Evolutionary conservation across 2,113 vertebrate species (phyloP).

Genomic region (Gymnocephalus cernua): DNA sequence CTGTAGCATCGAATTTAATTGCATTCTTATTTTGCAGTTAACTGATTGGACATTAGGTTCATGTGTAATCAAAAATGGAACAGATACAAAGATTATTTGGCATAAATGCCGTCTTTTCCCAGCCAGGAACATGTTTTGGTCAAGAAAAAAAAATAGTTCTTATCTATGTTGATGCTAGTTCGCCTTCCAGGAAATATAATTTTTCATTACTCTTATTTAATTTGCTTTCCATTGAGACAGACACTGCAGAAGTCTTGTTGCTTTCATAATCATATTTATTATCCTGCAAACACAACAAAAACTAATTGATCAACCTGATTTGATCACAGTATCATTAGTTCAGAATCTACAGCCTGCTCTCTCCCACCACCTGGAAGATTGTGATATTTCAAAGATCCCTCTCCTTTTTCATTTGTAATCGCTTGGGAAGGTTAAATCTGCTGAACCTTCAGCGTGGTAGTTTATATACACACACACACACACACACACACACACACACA

Average conservation of each 20-base stretch:
- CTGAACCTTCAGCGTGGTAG: constrained; percentile 17
- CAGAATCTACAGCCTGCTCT: neutral
- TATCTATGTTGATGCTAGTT: neutral
- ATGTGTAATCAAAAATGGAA: neutral
- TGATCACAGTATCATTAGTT: constrained; percentile 48
- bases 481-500: constrained; percentile 20
- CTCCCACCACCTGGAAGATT: constrained; percentile 50
- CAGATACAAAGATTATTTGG: neutral
- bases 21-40: neutral
- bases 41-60: neutral
- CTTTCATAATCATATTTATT: constrained; percentile 44
- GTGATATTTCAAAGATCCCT: constrained; percentile 44
- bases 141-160: neutral
- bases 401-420: constrained; percentile 61
- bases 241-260: neutral
- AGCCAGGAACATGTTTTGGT: neutral
- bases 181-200: constrained; percentile 12
- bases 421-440: constrained; percentile 57
- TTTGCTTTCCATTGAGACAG: neutral
- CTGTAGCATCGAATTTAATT: neutral
- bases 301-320: constrained; percentile 56
- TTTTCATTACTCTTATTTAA: constrained; percentile 3
- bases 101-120: neutral
- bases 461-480: constrained; percentile 7
- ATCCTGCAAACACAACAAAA: constrained; percentile 19